Evolutionary conservation across 1,140 invertebrate genomes (phyloP).

Genomic region (Hyles vespertilio): DNA sequence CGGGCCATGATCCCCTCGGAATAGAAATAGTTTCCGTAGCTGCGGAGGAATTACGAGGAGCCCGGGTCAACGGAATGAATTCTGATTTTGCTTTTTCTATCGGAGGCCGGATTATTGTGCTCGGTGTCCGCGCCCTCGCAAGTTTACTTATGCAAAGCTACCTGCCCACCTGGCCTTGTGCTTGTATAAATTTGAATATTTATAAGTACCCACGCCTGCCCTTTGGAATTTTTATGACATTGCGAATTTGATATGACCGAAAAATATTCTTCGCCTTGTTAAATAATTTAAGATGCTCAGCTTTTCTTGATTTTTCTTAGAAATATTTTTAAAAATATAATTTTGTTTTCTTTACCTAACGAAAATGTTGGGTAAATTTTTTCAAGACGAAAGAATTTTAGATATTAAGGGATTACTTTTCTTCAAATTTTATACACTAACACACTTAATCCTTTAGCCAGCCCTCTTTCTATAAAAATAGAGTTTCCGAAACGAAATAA

Average conservation of each 20-base stretch:
- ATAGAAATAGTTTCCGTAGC: constrained; percentile 59
- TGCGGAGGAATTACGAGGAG: constrained; percentile 39
- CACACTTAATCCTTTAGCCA: no score
- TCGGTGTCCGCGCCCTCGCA: constrained; percentile 23
- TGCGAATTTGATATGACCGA: constrained; percentile 23
- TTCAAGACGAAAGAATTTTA: no score
- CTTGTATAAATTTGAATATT: constrained; percentile 43
- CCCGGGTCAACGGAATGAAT: constrained; percentile 58
- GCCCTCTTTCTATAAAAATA: no score
- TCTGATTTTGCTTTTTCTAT: constrained; percentile 60
- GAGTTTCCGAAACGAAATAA: no score
- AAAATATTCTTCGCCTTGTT: constrained; percentile 12
- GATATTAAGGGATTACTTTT: no score
- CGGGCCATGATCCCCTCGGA: constrained; percentile 46
- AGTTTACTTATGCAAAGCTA: constrained; percentile 41
- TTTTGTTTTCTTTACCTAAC: no score
- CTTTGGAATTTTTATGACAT: constrained; percentile 30
- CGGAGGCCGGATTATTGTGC: constrained; percentile 37
- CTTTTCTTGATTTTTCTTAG: no score
- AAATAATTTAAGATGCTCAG: neutral
- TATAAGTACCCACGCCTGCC: constrained; percentile 19
- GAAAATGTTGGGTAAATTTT: neutral
- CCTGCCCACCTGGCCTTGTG: constrained; percentile 24
- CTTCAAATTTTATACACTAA: no score
- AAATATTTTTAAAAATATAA: no score